Percentiles rank a stretch among this genome's conserved stretches.
These are phyloP conservation scores for Drosophila suboccidentalis DNA, from an alignment of 2,888 invertebrate genomes.

Conservation along the genomic window DNA sequence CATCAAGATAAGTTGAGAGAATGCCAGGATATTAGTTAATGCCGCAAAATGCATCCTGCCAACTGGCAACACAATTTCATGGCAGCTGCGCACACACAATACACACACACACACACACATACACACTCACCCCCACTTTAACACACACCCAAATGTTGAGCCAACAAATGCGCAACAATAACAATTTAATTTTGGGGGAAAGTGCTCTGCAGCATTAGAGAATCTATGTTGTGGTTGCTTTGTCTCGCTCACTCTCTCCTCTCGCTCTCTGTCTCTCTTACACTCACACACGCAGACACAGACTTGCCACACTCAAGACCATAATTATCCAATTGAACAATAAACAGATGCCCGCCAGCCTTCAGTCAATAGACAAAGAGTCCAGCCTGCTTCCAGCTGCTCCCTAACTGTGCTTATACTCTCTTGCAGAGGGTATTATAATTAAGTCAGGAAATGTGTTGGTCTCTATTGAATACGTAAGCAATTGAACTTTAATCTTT, in stretches of 20 bases:
- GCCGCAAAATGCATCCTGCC: conserved; percentile 67
- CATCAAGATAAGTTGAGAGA: conserved; percentile 45
- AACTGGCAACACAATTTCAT: conserved; percentile 69
- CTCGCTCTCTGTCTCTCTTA: not conserved
- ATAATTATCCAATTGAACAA: conserved; percentile 80
- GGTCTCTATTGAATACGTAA: no score
- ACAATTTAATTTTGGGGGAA: conserved; percentile 70
- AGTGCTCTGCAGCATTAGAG: conserved; percentile 45
- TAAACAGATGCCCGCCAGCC: conserved; percentile 72
- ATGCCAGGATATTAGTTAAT: conserved; percentile 70
- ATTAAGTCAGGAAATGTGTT: not conserved
- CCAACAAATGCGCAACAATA: conserved; percentile 77
- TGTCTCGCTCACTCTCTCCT: not conserved
- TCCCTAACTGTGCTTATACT: conserved; percentile 4
- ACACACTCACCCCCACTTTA: conserved; percentile 1
- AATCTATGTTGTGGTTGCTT: conserved; percentile 9
- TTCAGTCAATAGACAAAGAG: conserved; percentile 69
- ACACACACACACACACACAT: conserved; percentile 9
- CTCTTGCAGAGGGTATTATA: not conserved
- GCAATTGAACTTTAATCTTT: no score
- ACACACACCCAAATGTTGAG: conserved; percentile 26
- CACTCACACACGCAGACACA: not conserved
- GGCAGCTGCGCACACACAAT: conserved; percentile 66
- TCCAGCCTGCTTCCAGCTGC: conserved; percentile 24
- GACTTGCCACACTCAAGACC: conserved; percentile 45